Conservation (phyloP, 2,797 vertebrate genomes). For the Lithobates sylvaticus region DNA sequence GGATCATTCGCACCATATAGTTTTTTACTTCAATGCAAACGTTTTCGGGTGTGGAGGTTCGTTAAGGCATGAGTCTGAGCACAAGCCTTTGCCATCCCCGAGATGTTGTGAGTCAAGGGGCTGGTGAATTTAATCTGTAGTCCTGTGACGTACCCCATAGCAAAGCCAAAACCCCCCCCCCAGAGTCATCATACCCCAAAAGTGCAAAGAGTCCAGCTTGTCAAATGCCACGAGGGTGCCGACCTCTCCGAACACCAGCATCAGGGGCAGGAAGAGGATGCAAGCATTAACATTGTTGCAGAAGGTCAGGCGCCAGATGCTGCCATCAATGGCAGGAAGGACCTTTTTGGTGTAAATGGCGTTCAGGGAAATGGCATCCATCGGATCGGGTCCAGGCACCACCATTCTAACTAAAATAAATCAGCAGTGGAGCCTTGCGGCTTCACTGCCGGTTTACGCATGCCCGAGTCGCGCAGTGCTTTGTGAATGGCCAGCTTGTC, state of each 20-base stretch:
- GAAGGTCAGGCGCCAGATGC: conserved; percentile 95
- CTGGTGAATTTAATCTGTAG: conserved; percentile 98
- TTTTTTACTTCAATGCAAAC: too few relatives aligned
- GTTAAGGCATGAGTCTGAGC: conserved; percentile 79
- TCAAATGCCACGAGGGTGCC: conserved; percentile 75
- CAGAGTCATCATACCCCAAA: conserved; percentile 93
- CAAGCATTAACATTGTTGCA: conserved; percentile 96
- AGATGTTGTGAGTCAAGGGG: conserved; percentile 95
- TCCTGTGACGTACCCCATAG: conserved; percentile 93
- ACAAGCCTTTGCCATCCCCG: conserved; percentile 96
- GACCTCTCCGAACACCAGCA: conserved; percentile 85
- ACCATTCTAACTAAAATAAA: too few relatives aligned
- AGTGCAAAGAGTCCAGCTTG: conserved; percentile 75
- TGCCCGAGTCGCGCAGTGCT: too few relatives aligned
- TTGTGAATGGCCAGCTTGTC: too few relatives aligned
- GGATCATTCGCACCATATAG: too few relatives aligned
- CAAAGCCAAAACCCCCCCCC: conserved; percentile 93
- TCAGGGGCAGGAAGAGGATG: conserved; percentile 88
- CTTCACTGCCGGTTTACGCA: too few relatives aligned
- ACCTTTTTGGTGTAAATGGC: conserved; percentile 98
- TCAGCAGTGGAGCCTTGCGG: too few relatives aligned
- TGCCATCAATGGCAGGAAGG: conserved; percentile 90
- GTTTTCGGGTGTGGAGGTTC: too few relatives aligned
- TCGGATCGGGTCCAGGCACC: too few relatives aligned
- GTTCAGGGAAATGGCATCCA: conserved; percentile 93